These are phyloP conservation scores for Leptarthrus brevirostris DNA, from an alignment of 2,888 invertebrate species.

Conservation along the genomic window DNA sequence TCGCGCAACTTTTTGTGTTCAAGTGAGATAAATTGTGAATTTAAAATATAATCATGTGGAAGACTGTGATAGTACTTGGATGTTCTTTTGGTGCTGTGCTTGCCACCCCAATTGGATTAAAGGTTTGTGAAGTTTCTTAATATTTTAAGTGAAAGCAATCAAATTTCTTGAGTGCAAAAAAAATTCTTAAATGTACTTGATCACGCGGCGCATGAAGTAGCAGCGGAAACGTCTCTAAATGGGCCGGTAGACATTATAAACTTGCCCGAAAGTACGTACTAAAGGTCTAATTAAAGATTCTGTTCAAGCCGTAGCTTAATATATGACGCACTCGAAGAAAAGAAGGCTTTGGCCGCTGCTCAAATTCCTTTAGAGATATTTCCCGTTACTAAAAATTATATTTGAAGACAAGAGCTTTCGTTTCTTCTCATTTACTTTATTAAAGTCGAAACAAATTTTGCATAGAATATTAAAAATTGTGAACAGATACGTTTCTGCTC, in stretches of 20 bases:
- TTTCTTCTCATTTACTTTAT: no score
- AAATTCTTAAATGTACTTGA: no score
- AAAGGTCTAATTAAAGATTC: conserved; percentile 43
- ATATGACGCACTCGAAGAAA: conserved; percentile 6
- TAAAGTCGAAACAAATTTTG: no score
- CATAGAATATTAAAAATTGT: no score
- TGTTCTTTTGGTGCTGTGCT: conserved; percentile 57
- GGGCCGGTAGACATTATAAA: conserved; percentile 21
- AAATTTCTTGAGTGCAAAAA: no score
- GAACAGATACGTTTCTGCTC: no score
- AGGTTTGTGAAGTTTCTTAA: conserved; percentile 58
- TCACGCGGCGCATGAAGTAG: not conserved
- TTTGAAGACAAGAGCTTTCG: no score
- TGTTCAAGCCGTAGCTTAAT: not conserved
- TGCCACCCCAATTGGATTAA: conserved; percentile 62
- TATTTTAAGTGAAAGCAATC: no score
- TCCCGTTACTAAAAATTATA: conserved; percentile 3
- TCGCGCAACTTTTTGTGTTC: not conserved
- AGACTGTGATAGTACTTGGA: conserved; percentile 57
- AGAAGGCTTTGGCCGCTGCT: conserved; percentile 19
- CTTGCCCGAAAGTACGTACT: not conserved
- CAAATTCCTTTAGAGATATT: conserved; percentile 34
- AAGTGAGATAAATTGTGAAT: conserved; percentile 41
- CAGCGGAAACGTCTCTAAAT: conserved; percentile 32
- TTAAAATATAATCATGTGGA: conserved; percentile 61